Conservation (phyloP, 2,797 vertebrate genomes). For the Crenuchus spilurus region DNA sequence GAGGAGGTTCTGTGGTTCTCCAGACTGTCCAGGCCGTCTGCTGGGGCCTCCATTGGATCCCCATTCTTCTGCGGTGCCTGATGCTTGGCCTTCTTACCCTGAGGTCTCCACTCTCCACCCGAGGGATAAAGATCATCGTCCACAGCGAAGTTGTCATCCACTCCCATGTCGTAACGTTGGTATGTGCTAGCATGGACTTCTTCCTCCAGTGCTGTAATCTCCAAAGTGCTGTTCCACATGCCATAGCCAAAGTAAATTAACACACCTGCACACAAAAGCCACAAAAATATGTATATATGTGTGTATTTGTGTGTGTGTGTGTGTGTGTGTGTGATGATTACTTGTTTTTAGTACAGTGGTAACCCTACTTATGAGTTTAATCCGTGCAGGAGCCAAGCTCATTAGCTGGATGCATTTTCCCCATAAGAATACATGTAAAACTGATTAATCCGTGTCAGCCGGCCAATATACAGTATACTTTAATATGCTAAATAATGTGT, state of each 20-base stretch:
- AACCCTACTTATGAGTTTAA: no score
- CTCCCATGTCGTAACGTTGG: constrained; percentile 92
- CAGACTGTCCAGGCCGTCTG: constrained; percentile 54
- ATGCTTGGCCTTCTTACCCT: constrained; percentile 72
- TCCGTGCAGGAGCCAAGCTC: no score
- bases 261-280: constrained; percentile 76
- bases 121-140: constrained; percentile 83
- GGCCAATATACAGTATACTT: no score
- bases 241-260: constrained; percentile 98
- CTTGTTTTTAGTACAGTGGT: no score
- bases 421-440: no score
- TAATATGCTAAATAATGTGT: no score
- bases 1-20: constrained; percentile 76
- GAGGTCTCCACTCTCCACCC: constrained; percentile 71
- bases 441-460: no score
- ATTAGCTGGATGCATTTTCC: no score
- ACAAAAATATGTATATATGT: constrained; percentile 22
- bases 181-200: constrained; percentile 95
- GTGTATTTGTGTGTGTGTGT: no score
- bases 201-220: constrained; percentile 91
- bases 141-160: constrained; percentile 90
- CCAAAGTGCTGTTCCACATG: constrained; percentile 97
- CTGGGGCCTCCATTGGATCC: constrained; percentile 70
- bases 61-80: constrained; percentile 72
- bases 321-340: no score